Conservation (phyloP, 2,797 vertebrate species). For the Chiroxiphia lanceolata region DNA sequence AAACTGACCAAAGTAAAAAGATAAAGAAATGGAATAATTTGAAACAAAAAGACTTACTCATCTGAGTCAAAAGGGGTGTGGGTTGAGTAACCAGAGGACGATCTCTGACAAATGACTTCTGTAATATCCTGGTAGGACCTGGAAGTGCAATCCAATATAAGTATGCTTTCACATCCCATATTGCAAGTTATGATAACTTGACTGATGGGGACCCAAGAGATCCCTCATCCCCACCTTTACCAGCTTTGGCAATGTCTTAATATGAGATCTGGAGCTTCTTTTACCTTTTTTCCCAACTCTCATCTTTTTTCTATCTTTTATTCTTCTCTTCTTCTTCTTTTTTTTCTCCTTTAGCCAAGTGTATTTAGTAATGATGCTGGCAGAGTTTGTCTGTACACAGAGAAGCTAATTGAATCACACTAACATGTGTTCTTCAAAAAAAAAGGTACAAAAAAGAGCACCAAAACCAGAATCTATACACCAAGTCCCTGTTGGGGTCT, state of each 20-base stretch:
- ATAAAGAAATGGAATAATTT: not conserved
- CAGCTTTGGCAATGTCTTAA: not conserved
- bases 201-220: not conserved
- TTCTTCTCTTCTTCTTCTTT: not conserved
- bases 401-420: not conserved
- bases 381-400: not conserved
- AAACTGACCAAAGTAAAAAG: not conserved
- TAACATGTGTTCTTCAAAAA: not conserved
- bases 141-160: not conserved
- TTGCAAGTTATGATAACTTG: not conserved
- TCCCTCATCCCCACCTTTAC: not conserved
- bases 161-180: accelerated
- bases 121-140: not conserved
- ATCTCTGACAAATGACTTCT: not conserved
- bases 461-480: not conserved
- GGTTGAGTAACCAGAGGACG: not conserved
- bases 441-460: not conserved
- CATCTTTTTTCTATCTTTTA: not conserved
- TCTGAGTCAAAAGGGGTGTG: not conserved
- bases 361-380: not conserved
- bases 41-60: not conserved
- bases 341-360: not conserved
- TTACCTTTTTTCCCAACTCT: not conserved
- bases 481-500: not conserved
- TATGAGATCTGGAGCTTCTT: not conserved